Base-by-base conservation (phyloP, 2,888 invertebrate species). In the Drosophila multiciliata region DNA sequence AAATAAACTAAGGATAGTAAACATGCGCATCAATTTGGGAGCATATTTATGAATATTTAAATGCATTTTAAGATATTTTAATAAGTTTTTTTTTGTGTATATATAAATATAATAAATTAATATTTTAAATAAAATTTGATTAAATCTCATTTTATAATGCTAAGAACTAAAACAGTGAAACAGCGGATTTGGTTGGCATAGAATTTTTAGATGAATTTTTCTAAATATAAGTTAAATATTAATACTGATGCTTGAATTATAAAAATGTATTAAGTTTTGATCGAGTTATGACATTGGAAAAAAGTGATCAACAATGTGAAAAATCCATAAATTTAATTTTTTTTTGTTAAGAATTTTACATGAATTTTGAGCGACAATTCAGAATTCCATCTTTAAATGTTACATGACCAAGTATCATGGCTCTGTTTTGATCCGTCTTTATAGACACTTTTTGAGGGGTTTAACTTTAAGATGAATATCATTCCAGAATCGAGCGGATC, bases 11-110 rank as follows among this genome's bases (percentile, higher is more conserved):
- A n/a, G 6, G 20, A 26, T 32, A 49, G 54, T n/a, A 42, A 73
- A n/a, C n/a, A 60, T 59, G 59, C n/a, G 60, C 65, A 73, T 52
- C 40, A 66, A 15, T 5, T 5, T 5, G 15, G 7, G 9, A 11
- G 15, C 17, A 6, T n/a, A 42, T 2, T 11, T 9, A 17, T 1
- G 26, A 17, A 26, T 11, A 52, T 17, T 36, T 11, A 26, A 11
- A 42, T 9, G 12, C 7, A 26, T 15, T 48, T 48, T 29, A 1
- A 29, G 6, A 38, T 29, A 29, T 26, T 26, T 26, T 26, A 26
- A 9, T 33, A 7, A 15, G 17, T 17, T 36, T 36, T 15, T 15
- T 15, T 7, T 7, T 0, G 15, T 7, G 8, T 17, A 17, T 8
- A 38, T 15, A 36, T 15, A 36, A 36, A 36, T 7, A 36, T 15